Conservation (phyloP, 1,140 invertebrate genomes). For the Microplitis demolitor region DNA sequence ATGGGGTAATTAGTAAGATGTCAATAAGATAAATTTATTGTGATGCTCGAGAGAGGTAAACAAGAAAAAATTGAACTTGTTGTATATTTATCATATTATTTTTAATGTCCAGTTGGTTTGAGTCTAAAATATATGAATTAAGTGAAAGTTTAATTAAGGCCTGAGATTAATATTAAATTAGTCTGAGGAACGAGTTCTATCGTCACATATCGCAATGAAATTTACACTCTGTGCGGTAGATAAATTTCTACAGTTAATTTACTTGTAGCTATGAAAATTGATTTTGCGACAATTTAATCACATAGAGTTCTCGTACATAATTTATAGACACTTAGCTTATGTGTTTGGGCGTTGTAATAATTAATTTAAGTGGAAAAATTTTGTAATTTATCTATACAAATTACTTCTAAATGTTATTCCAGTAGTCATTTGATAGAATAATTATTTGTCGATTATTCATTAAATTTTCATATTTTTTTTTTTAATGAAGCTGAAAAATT, state of each 20-base stretch:
- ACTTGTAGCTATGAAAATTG: constrained; percentile 7
- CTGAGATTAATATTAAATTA: constrained; percentile 2
- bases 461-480: too few relatives aligned
- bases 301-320: background rate
- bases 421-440: too few relatives aligned
- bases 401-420: too few relatives aligned
- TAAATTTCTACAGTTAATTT: background rate
- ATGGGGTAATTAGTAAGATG: too few relatives aligned
- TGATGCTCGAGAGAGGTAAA: too few relatives aligned
- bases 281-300: constrained; percentile 11
- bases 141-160: constrained; percentile 10
- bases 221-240: background rate
- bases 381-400: too few relatives aligned
- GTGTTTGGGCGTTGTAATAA: background rate
- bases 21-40: too few relatives aligned
- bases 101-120: constrained; percentile 15
- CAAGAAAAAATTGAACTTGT: too few relatives aligned
- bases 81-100: background rate
- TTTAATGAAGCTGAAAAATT: too few relatives aligned
- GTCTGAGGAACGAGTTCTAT: background rate
- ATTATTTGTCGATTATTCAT: too few relatives aligned
- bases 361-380: too few relatives aligned
- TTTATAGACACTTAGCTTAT: background rate
- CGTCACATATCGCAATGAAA: background rate
- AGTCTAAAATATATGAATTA: constrained; percentile 48